Evolutionary conservation across 2,888 invertebrate genomes (phyloP).

Genomic region (Andrena bicolor): DNA sequence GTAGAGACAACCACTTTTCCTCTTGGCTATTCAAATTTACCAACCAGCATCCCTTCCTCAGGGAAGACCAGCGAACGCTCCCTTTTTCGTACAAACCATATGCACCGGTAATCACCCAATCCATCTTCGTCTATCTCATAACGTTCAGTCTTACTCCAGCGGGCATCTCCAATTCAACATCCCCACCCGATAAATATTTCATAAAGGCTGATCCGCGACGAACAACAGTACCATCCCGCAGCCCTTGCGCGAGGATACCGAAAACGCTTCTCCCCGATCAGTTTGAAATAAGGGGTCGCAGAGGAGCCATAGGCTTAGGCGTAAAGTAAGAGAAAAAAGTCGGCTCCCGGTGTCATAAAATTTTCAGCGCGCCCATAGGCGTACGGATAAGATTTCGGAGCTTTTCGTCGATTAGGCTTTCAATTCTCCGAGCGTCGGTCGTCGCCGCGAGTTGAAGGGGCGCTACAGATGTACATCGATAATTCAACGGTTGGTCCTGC

Average conservation of each 20-base stretch:
- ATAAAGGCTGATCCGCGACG: conserved; percentile 26
- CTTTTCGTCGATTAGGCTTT: background rate
- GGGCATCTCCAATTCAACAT: conserved; percentile 7
- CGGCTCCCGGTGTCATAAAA: background rate
- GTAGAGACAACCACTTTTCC: background rate
- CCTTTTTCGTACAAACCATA: background rate
- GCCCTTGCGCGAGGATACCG: conserved; percentile 1
- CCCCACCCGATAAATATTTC: conserved; percentile 25
- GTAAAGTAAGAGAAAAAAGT: conserved; percentile 5
- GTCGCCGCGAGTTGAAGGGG: conserved; percentile 17
- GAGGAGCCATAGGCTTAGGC: background rate
- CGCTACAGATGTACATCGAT: conserved; percentile 29
- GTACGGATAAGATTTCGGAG: background rate
- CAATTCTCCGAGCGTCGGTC: conserved; percentile 10
- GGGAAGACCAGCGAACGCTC: background rate
- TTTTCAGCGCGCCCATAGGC: background rate
- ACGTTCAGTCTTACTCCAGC: background rate
- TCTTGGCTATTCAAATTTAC: no score
- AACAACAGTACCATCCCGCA: background rate
- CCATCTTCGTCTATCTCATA: background rate
- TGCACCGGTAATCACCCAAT: background rate
- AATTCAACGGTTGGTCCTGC: conserved; percentile 5
- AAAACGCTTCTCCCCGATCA: conserved; percentile 9
- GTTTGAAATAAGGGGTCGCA: background rate
- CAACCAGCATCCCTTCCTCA: background rate